Conservation (phyloP, 2,888 invertebrate genomes). For the Allacma fusca region DNA sequence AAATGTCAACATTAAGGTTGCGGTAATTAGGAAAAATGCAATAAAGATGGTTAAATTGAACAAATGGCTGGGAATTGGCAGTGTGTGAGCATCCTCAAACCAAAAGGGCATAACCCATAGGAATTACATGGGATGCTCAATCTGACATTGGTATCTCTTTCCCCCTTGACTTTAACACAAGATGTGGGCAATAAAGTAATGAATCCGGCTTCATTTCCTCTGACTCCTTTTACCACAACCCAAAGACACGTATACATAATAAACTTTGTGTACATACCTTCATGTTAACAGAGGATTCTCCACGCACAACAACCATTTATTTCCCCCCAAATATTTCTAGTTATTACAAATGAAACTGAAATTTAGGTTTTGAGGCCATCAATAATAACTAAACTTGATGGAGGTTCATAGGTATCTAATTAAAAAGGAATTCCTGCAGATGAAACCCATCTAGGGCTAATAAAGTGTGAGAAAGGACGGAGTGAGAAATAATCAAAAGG, state of each 20-base stretch:
- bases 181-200: not conserved
- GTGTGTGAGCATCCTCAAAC: not conserved
- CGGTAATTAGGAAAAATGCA: conserved; percentile 12
- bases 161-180: not conserved
- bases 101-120: conserved; percentile 3
- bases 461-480: no score
- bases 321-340: not conserved
- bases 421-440: no score
- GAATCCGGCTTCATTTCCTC: conserved; percentile 1
- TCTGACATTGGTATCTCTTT: not conserved
- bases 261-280: no score
- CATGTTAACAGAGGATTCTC: no score
- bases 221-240: not conserved
- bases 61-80: not conserved
- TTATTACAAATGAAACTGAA: conserved; percentile 9
- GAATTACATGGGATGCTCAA: not conserved
- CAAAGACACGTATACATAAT: not conserved
- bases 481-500: no score
- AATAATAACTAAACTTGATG: not conserved
- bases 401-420: no score
- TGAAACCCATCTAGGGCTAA: no score
- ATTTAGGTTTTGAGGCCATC: not conserved
- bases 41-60: not conserved
- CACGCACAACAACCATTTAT: no score
- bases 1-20: conserved; percentile 6